Percentiles rank a stretch among this genome's conserved stretches.
These are phyloP conservation scores for Penaeus japonicus DNA, from an alignment of 1,140 invertebrate species.

Conservation along the genomic window DNA sequence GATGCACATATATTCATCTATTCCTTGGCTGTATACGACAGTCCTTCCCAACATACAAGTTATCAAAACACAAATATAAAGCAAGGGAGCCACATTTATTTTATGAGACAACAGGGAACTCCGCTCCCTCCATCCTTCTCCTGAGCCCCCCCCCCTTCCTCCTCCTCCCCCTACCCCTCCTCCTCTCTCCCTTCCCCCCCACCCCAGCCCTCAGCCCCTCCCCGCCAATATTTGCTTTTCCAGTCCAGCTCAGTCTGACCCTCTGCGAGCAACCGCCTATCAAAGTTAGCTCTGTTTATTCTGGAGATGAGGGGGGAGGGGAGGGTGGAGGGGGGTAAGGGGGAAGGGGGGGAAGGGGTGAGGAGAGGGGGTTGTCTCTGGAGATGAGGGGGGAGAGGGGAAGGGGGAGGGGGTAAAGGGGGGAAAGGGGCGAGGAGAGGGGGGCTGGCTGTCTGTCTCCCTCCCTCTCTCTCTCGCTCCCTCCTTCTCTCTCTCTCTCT, in stretches of 20 bases:
- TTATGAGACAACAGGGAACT: constrained; percentile 50
- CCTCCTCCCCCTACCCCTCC: background rate
- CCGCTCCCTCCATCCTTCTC: background rate
- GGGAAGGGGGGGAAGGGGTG: no score
- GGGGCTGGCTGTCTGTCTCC: no score
- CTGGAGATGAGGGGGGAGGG: constrained; percentile 43
- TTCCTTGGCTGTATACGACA: background rate
- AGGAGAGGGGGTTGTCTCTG: background rate
- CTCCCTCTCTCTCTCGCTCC: no score
- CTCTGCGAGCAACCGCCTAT: constrained; percentile 44
- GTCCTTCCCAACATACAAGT: background rate
- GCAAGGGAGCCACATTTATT: constrained; percentile 48
- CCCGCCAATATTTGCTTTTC: constrained; percentile 53
- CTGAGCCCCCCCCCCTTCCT: background rate
- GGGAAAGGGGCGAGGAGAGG: no score
- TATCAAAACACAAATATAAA: constrained; percentile 46
- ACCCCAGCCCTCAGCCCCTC: background rate
- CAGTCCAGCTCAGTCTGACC: constrained; percentile 50
- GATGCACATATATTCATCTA: background rate
- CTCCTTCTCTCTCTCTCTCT: no score
- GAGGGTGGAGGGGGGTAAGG: no score
- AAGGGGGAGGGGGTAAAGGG: no score
- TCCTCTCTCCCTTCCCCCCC: background rate
- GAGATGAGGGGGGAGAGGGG: constrained; percentile 37
- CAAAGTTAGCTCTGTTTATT: constrained; percentile 53